A percentile compares a stretch with the other conserved stretches of the same genome.
Conservation (phyloP, 2,797 vertebrate genomes). For the Erethizon dorsatum region DNA sequence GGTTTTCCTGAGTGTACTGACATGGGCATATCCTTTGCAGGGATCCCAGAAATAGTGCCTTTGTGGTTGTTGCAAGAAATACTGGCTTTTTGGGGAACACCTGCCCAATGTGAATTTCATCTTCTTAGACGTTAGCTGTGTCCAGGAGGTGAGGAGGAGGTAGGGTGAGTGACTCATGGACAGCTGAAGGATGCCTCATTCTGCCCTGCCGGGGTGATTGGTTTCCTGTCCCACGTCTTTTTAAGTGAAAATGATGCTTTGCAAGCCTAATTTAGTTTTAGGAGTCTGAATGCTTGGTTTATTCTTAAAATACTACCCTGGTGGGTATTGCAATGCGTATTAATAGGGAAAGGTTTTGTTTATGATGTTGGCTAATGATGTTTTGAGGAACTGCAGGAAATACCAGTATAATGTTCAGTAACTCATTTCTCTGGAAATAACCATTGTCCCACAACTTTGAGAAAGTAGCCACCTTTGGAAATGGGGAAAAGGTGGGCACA, state of each 20-base stretch:
- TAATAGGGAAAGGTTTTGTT: slow-evolving; percentile 27
- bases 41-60: neutral
- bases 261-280: neutral
- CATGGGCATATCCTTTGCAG: neutral
- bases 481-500: neutral
- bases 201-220: neutral
- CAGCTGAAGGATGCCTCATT: neutral
- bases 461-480: neutral
- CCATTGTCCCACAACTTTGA: neutral
- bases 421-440: slow-evolving; percentile 12
- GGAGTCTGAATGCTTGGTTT: neutral
- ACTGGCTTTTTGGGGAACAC: neutral
- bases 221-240: neutral
- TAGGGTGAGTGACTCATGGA: neutral
- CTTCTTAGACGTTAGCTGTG: neutral
- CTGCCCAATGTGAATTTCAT: neutral
- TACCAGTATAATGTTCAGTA: neutral
- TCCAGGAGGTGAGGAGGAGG: neutral
- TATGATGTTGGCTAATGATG: neutral
- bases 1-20: neutral
- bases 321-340: neutral
- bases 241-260: neutral
- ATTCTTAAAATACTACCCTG: neutral
- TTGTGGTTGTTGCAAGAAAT: neutral
- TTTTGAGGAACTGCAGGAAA: slow-evolving; percentile 32